phyloP scores from a whole-genome alignment of 2,888 invertebrate species.

The Palloptera scutellata region DNA sequence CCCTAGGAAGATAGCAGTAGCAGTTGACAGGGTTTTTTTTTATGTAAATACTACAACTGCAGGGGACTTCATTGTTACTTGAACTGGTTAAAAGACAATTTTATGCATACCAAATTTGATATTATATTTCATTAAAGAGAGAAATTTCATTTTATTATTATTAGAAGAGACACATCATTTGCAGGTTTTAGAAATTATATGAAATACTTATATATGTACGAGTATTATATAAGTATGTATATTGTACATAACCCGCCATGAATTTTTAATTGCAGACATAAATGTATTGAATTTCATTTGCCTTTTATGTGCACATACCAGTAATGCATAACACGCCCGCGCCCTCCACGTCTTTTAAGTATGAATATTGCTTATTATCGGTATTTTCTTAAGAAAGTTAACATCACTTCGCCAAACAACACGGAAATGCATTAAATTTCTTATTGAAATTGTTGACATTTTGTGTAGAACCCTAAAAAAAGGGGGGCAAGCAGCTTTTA shows the following conservation, averaged over 20 bases:
- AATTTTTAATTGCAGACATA: neutral
- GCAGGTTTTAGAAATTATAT: neutral
- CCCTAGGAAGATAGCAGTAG: neutral
- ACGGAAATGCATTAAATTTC: constrained; percentile 40
- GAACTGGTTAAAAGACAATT: neutral
- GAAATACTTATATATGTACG: too few species aligned
- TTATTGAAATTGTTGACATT: constrained; percentile 34
- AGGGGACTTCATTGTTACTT: constrained; percentile 1
- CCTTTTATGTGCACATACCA: too few species aligned
- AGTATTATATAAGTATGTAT: too few species aligned
- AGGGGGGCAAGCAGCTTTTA: too few species aligned
- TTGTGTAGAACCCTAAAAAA: constrained; percentile 1
- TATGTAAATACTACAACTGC: constrained; percentile 11
- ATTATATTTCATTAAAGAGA: constrained; percentile 31
- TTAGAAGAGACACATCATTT: constrained; percentile 5
- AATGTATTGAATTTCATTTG: constrained; percentile 7
- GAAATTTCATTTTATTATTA: constrained; percentile 32
- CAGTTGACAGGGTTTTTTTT: constrained; percentile 9
- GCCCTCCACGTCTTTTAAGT: too few species aligned
- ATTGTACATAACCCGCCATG: too few species aligned
- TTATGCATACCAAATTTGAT: constrained; percentile 8
- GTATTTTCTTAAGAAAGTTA: too few species aligned
- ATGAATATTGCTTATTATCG: too few species aligned
- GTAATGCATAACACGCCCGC: too few species aligned
- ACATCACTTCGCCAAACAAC: constrained; percentile 8